phyloP scores from a whole-genome alignment of 2,113 vertebrate species.

The Gopherus evgoodei region DNA sequence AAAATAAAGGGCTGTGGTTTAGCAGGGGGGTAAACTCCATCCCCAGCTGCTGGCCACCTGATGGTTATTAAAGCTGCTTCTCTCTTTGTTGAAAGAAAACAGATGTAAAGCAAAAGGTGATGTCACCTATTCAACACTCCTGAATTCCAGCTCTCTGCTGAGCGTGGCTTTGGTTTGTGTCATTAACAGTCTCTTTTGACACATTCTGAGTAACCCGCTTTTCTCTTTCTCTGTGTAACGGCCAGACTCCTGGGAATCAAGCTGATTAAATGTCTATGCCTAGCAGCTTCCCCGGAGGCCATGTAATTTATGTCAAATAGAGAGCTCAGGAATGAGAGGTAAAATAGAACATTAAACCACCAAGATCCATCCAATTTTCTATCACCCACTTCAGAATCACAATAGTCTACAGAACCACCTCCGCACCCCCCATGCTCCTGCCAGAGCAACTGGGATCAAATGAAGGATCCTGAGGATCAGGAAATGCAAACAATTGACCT shows the following conservation, averaged over 20 bases:
- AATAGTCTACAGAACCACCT: background rate
- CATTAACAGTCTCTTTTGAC: conserved; percentile 9
- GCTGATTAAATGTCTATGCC: conserved; percentile 67
- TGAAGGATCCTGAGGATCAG: conserved; percentile 19
- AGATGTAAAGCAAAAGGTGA: conserved; percentile 61
- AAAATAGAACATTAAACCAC: conserved; percentile 70
- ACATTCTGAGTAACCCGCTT: background rate
- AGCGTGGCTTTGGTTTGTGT: background rate
- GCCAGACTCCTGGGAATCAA: conserved; percentile 58
- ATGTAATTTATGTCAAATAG: conserved; percentile 70
- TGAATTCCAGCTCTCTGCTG: conserved; percentile 22
- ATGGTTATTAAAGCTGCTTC: background rate
- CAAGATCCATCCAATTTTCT: conserved; percentile 72
- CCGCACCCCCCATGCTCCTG: background rate
- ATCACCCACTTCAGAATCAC: conserved; percentile 59
- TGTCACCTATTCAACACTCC: conserved; percentile 58
- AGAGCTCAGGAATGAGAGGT: conserved; percentile 63
- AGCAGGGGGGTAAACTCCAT: background rate
- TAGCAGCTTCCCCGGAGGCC: conserved; percentile 62
- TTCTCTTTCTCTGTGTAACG: background rate
- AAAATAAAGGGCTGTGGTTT: background rate
- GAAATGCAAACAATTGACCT: conserved; percentile 32
- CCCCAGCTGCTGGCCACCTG: conserved; percentile 19
- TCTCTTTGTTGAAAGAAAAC: background rate
- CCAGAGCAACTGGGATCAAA: conserved; percentile 47